Evolutionary conservation across 2,113 vertebrate species (phyloP), one percentile per base, ranked within the genome.

Genomic region (Scatophagus argus): DNA sequence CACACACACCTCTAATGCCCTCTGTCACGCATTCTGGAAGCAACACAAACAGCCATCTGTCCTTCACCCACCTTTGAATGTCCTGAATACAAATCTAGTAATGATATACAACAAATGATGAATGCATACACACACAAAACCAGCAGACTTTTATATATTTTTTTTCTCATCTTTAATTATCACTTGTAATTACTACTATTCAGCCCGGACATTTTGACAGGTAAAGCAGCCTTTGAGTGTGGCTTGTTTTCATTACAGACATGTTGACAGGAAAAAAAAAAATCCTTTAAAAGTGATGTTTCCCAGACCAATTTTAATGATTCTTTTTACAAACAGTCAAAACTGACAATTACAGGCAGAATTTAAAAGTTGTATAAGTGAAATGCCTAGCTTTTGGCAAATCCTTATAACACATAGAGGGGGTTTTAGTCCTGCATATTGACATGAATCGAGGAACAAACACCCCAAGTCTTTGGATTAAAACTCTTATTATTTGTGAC

Each of bases 31-130:
- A 44, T 13, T 47, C 8, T 75, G 41, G 38, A 64, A 38, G 9
- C 41, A 72, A 32, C 47, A 79, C 65, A 44, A 78, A 66, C 10
- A 1, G 39, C 71, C 77, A 81, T 83, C 61, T 83, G 83, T 82
- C 70, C 69, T n/a, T 68, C 55, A 47, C 38, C 1, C 49, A 38
- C 68, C 58, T 74, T 55, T 56, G 12, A 79, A 34, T 46, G 49
- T n/a, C 56, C 44, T 27, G 74, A 77, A 84, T 52, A 76, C 69
- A 78, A 83, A 84, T 74, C 6, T n/a, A 25, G n/a, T 58, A 16
- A 62, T 59, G 31, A 69, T 16, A 16, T 52, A 65, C 69, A 49
- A 43, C 16, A 66, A 73, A 74, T 4, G 38, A 29, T 43, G 23
- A 39, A 5, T 27, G 6, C 23, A 41, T 32, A 27, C 10, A 43